Base-by-base conservation (phyloP, 2,113 vertebrate genomes). In the Seriola aureovittata region DNA sequence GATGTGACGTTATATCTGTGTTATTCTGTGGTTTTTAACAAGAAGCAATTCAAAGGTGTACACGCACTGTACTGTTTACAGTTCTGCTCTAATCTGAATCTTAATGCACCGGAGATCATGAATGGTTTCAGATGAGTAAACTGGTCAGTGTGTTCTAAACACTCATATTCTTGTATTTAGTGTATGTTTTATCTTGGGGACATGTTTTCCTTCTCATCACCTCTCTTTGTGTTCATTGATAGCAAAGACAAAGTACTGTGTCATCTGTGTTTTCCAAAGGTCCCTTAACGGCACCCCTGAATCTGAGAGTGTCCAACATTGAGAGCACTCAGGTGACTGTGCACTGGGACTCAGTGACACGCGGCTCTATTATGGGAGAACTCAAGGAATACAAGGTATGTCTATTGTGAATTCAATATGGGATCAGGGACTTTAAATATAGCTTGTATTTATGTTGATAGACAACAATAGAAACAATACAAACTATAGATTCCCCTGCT, bases 331-430 rank as follows among this genome's bases (percentile, higher is more conserved):
- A 95, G 86, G 90, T 97, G 86, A 93, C 96, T 48, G 89, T 98
- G 62, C 95, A 96, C 75, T 99, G 98, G 98, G 97, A 96, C 81
- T 91, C 96, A 1, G 97, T 99, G 80, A 87, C 96, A 86, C 92
- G 93, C 57, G 96, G 93, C 89, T 95, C 95, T 85, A 93, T 99
- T 75, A 97, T 97, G 96, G 98, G 98, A 85, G 96, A 96, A 85
- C 95, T 99, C 76, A 97, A 97, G 90, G 97, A 99, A 92, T 99
- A 99, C 91, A 96, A 97, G 97, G 98, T 99, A 91, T 94, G 96
- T 71, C 25, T 38, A 3, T n/a, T 23, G 7, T 38, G 6, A 62
- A 42, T 71, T 67, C 14, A 34, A 13, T 3, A 60, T 17, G 2
- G 5, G 0, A 66, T 42, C n/a, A 78, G 54, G 4, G 0, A 9